These are phyloP conservation scores for Gallinago solitaria DNA, from an alignment of 2,797 vertebrate species.

Conservation along the genomic window DNA sequence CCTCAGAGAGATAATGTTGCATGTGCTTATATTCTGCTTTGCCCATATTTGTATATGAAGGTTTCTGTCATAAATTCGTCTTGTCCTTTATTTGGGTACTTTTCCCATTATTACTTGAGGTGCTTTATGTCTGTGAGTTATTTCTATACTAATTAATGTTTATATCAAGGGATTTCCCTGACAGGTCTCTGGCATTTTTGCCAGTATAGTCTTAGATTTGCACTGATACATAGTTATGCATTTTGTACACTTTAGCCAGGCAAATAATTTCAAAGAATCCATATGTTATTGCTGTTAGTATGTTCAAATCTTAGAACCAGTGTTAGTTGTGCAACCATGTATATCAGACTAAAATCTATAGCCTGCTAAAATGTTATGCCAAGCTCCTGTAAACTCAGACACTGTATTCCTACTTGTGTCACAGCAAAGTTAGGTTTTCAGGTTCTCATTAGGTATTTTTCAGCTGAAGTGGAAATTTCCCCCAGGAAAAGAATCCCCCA, in stretches of 20 bases:
- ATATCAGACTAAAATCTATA: background rate
- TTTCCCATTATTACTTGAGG: background rate
- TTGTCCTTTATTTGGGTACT: background rate
- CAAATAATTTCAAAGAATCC: background rate
- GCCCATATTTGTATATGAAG: background rate
- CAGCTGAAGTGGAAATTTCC: background rate
- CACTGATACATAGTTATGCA: background rate
- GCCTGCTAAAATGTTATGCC: background rate
- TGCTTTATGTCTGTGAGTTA: background rate
- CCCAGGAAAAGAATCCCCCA: background rate
- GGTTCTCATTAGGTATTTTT: background rate
- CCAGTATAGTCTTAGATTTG: background rate
- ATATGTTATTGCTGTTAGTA: background rate
- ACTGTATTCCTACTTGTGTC: background rate
- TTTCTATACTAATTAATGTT: background rate
- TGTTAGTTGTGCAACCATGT: background rate
- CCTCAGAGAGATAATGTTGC: background rate
- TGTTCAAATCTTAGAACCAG: background rate
- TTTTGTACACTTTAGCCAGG: background rate
- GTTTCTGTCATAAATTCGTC: background rate
- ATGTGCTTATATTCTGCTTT: background rate
- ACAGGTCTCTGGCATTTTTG: background rate
- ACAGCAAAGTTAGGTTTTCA: background rate
- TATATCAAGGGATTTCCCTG: background rate
- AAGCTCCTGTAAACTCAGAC: background rate